phyloP scores from a whole-genome alignment of 2,888 invertebrate species.

The Erebia ligea region DNA sequence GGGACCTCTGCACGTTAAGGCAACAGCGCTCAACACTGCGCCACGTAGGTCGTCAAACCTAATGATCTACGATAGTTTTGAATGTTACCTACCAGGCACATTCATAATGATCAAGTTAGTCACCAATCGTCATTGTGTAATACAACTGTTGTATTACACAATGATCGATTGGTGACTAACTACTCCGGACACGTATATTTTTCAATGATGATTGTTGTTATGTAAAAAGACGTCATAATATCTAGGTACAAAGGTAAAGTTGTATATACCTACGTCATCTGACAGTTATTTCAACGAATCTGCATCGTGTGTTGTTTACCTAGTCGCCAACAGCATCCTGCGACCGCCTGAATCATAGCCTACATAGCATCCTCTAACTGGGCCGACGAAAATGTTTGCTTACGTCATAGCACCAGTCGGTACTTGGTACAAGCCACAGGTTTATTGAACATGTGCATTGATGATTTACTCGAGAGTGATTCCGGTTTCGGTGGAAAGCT shows the following conservation, averaged over 20 bases:
- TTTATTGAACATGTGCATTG: slow-evolving; percentile 1
- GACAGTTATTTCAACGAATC: slow-evolving; percentile 12
- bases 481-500: slow-evolving; percentile 13
- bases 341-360: slow-evolving; percentile 5
- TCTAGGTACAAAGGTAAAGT: background rate
- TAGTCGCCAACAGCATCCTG: background rate
- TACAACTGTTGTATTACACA: slow-evolving; percentile 1
- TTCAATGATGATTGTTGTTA: background rate
- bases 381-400: background rate
- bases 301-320: slow-evolving; percentile 7
- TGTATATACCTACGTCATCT: slow-evolving; percentile 12
- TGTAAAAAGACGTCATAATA: slow-evolving; percentile 8
- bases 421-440: too few relatives aligned
- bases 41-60: too few relatives aligned
- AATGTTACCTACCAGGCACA: too few relatives aligned
- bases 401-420: background rate
- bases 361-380: background rate
- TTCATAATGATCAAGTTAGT: too few relatives aligned
- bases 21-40: too few relatives aligned
- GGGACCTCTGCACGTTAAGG: too few relatives aligned
- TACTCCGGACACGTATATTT: background rate
- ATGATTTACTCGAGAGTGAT: background rate
- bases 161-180: background rate
- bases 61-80: too few relatives aligned
- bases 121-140: too few relatives aligned